Percentiles rank a stretch among this genome's conserved stretches.
These are phyloP conservation scores for Melinopterus prodromus DNA, from an alignment of 2,888 invertebrate genomes.

Conservation along the genomic window DNA sequence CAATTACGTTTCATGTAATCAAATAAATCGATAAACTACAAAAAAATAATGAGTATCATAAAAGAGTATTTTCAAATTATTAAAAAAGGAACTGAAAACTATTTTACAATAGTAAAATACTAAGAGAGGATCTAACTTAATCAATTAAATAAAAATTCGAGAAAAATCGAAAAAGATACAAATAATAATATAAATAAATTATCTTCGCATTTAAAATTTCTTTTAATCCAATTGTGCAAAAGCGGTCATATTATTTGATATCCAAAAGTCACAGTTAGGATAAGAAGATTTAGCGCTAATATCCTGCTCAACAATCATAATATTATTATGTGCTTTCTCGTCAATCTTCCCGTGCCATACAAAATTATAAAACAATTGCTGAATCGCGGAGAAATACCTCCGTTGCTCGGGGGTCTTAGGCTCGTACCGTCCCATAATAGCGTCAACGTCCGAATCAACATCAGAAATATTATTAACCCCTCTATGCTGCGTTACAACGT, in stretches of 20 bases:
- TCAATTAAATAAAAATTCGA: slow-evolving; percentile 19
- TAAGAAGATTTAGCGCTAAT: slow-evolving; percentile 70
- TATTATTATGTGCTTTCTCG: slow-evolving; percentile 64
- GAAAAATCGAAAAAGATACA: not conserved
- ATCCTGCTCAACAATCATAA: slow-evolving; percentile 78
- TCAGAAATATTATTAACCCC: slow-evolving; percentile 58
- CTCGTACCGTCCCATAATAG: slow-evolving; percentile 76
- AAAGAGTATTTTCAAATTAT: not conserved
- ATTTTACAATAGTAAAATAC: slow-evolving; percentile 6
- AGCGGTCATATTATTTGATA: slow-evolving; percentile 73
- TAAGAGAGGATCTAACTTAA: not conserved
- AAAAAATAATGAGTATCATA: not conserved
- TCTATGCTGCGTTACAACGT: slow-evolving; percentile 75
- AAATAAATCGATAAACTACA: not conserved
- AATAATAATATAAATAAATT: slow-evolving; percentile 6
- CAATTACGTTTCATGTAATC: not conserved
- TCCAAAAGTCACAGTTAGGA: slow-evolving; percentile 81
- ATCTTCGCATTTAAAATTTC: slow-evolving; percentile 10
- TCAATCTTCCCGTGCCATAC: slow-evolving; percentile 79
- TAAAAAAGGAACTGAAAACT: slow-evolving; percentile 10
- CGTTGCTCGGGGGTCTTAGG: slow-evolving; percentile 77
- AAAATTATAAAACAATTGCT: slow-evolving; percentile 82
- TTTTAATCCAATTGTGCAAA: slow-evolving; percentile 79
- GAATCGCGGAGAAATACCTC: slow-evolving; percentile 80
- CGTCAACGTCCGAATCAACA: slow-evolving; percentile 74